These are phyloP conservation scores for Nezara viridula DNA, from an alignment of 2,888 invertebrate genomes.

Conservation along the genomic window DNA sequence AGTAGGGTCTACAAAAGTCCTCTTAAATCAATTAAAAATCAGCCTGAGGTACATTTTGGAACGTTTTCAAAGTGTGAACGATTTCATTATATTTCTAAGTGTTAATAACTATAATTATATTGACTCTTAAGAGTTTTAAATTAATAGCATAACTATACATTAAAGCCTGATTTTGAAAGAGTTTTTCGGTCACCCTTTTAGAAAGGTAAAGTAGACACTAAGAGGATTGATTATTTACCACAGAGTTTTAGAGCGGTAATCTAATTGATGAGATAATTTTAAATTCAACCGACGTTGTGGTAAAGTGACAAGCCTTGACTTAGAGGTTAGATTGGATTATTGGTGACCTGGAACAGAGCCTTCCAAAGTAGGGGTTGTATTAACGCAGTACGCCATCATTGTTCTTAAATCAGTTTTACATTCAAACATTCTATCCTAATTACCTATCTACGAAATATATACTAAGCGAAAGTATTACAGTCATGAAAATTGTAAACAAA, in stretches of 20 bases:
- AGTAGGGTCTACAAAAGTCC: too few species aligned
- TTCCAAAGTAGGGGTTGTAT: background rate
- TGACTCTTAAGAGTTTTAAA: too few species aligned
- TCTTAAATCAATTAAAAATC: too few species aligned
- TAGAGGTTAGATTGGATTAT: conserved; percentile 5
- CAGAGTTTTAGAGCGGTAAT: background rate
- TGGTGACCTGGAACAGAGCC: conserved; percentile 2
- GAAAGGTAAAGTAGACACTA: background rate
- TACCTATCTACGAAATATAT: too few species aligned
- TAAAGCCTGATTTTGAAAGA: background rate
- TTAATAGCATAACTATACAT: background rate
- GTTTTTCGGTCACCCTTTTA: background rate
- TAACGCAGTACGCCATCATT: background rate
- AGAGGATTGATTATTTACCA: conserved; percentile 11
- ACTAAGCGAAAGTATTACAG: too few species aligned
- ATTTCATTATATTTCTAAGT: too few species aligned
- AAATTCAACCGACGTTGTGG: background rate
- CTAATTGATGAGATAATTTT: conserved; percentile 1
- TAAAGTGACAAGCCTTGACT: conserved; percentile 5
- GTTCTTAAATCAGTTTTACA: background rate
- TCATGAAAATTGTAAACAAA: too few species aligned
- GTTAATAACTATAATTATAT: too few species aligned
- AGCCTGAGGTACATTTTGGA: too few species aligned
- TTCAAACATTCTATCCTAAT: too few species aligned
- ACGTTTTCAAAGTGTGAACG: too few species aligned